Evolutionary conservation across 1,140 invertebrate species (phyloP), one percentile per base, ranked within the genome.

Genomic region (Portunus trituberculatus): DNA sequence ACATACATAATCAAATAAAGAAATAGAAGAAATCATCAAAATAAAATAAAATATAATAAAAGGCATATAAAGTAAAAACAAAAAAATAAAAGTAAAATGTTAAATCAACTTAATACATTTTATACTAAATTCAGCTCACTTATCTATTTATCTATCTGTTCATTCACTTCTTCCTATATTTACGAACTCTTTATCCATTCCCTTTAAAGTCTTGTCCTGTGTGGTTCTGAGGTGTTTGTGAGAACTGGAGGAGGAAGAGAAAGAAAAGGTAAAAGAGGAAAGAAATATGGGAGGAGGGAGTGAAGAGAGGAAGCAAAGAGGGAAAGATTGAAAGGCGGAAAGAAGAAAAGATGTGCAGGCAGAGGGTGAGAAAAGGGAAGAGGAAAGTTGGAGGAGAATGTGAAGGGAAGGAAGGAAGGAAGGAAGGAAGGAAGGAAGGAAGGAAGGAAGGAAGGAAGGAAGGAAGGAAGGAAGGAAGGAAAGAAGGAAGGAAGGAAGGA

Each of bases 261-360:
- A 46, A 91, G 90, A 59, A 45, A 91, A 45, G 48, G 88, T 3
- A 46, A 32, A 10, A 32, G 87, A 89, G 87, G 31, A 31, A 32
- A 32, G 8, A 31, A 89, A 46, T 8, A 46, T 29, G 87, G 31
- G 87, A 32, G 87, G 25, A 45, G 46, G 32, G 46, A 46, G 25
- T 3, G 25, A 46, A 87, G 87, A 45, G 87, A 89, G 84, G 84
- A 89, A 31, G 10, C n/a, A 89, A 31, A 91, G 89, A 46, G n/a
- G 16, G 89, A 91, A 29, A 91, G 16, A 91, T 12, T 29, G 87
- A 32, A 31, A 48, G n/a, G 16, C 20, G 46, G 89, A 91, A 14
- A 52, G 28, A 29, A 76, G 59, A 92, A 52, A 92, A 32, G 28
- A 45, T 31, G 32, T 31, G 88, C n/a, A n/a, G 45, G 31, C 8